These are phyloP conservation scores for Cotesia vestalis DNA, from an alignment of 1,140 invertebrate species.

Conservation along the genomic window DNA sequence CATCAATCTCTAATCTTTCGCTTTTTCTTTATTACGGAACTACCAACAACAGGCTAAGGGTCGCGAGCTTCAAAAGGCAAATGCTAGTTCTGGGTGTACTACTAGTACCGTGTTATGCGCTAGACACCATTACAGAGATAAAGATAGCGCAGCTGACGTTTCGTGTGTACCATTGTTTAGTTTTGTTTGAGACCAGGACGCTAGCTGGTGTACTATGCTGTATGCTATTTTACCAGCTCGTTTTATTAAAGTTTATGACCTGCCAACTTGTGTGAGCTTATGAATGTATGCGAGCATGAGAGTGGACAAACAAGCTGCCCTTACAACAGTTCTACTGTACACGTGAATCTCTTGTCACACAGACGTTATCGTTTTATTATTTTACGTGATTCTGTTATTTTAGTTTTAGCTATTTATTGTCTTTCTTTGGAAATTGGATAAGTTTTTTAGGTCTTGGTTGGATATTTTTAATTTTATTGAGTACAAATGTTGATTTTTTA, in stretches of 20 bases:
- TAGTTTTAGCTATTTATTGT: slow-evolving; percentile 14
- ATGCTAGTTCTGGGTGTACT: background rate
- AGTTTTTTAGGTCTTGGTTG: no score
- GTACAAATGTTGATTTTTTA: no score
- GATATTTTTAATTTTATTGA: no score
- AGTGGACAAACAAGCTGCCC: slow-evolving; percentile 7
- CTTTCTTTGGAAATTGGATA: no score
- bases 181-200: no score
- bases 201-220: background rate
- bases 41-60: background rate
- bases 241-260: slow-evolving; percentile 18
- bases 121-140: background rate
- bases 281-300: background rate
- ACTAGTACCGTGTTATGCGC: background rate
- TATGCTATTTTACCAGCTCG: background rate
- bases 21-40: background rate
- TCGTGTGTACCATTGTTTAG: slow-evolving; percentile 10
- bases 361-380: slow-evolving; percentile 29
- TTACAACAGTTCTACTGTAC: background rate
- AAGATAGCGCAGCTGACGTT: slow-evolving; percentile 18
- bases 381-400: slow-evolving; percentile 25
- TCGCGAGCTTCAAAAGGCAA: slow-evolving; percentile 11
- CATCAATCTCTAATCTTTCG: slow-evolving; percentile 15
- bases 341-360: slow-evolving; percentile 24
- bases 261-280: background rate